Conservation (phyloP, 2,113 vertebrate species). For the Grammomys surdaster region DNA sequence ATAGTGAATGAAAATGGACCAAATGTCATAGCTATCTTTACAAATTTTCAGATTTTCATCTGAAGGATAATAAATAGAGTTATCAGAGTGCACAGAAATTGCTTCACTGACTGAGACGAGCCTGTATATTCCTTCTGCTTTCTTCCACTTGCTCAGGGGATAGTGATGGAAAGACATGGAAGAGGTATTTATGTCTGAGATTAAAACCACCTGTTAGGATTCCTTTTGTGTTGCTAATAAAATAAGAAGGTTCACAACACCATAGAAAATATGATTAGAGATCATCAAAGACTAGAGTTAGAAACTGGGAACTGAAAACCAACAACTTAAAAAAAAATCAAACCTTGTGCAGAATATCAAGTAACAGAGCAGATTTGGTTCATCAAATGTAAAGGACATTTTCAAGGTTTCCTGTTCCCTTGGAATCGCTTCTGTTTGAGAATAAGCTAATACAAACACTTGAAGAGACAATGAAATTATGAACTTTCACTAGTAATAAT, state of each 20-base stretch:
- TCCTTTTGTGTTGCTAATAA: constrained; percentile 72
- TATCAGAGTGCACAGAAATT: constrained; percentile 61
- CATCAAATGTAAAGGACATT: not conserved
- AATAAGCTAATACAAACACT: not conserved
- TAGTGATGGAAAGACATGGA: constrained; percentile 56
- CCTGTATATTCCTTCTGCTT: constrained; percentile 72
- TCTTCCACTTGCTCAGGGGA: constrained; percentile 29
- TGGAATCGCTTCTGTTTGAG: constrained; percentile 5
- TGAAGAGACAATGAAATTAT: constrained; percentile 46
- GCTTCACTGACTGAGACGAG: constrained; percentile 72
- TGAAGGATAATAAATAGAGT: not conserved
- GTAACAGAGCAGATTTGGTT: not conserved
- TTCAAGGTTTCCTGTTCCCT: not conserved
- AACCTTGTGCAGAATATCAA: not conserved
- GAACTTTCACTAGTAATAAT: not conserved
- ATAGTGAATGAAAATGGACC: not conserved
- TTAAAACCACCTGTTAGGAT: constrained; percentile 48
- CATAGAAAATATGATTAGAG: constrained; percentile 60
- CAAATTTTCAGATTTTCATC: not conserved
- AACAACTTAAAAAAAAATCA: not conserved
- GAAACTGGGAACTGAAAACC: constrained; percentile 6
- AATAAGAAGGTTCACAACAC: constrained; percentile 68
- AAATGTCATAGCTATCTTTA: not conserved
- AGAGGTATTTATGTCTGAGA: constrained; percentile 27
- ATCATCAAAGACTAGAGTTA: constrained; percentile 5